These are phyloP conservation scores for Cosmopolites sordidus DNA, from an alignment of 2,888 invertebrate genomes.

Conservation along the genomic window DNA sequence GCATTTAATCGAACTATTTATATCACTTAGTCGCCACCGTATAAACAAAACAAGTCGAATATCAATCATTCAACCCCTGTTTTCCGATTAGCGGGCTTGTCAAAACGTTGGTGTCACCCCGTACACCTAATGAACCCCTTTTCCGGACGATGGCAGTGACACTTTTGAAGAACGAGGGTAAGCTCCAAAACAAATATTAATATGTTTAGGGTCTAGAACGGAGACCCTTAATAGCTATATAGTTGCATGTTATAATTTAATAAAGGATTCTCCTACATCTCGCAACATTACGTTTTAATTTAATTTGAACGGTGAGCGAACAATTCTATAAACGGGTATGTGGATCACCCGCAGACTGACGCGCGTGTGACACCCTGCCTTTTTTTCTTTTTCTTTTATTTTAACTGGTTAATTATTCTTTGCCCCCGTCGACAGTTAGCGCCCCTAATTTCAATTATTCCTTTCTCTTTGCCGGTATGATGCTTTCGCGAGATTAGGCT, in stretches of 20 bases:
- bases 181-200: constrained; percentile 30
- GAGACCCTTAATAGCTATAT: constrained; percentile 39
- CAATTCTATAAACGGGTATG: neutral
- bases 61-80: constrained; percentile 27
- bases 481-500: neutral
- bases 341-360: constrained; percentile 21
- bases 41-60: constrained; percentile 20
- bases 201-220: constrained; percentile 31
- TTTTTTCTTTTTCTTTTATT: constrained; percentile 12
- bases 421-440: constrained; percentile 1
- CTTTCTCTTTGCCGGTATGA: no score
- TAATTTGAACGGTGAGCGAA: constrained; percentile 37
- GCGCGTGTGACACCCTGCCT: constrained; percentile 24
- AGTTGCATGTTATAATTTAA: constrained; percentile 45
- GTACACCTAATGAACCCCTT: constrained; percentile 27
- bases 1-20: constrained; percentile 1
- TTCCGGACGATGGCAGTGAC: constrained; percentile 27
- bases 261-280: constrained; percentile 43
- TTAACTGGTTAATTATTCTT: constrained; percentile 13
- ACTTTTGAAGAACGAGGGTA: constrained; percentile 28
- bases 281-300: constrained; percentile 45
- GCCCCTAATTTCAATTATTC: neutral
- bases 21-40: constrained; percentile 6
- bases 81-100: constrained; percentile 21
- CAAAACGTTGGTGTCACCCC: constrained; percentile 28